These are phyloP conservation scores for Acrocera orbiculus DNA, from an alignment of 2,888 invertebrate species.

Conservation along the genomic window DNA sequence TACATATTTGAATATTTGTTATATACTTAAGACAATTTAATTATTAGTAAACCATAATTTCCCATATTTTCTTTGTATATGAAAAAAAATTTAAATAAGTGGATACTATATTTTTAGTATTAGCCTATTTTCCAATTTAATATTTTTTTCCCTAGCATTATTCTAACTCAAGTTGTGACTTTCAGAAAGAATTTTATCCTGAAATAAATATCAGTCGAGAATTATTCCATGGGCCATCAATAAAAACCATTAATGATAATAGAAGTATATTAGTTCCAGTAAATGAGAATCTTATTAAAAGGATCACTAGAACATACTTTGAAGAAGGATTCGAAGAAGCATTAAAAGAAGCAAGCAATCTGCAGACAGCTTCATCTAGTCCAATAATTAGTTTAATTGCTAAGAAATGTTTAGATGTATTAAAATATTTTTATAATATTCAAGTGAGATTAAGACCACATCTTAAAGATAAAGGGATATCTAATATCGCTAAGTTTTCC, in stretches of 20 bases:
- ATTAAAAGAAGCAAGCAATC: slow-evolving; percentile 41
- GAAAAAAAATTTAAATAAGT: too few species aligned
- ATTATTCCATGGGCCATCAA: slow-evolving; percentile 39
- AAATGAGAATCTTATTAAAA: slow-evolving; percentile 54
- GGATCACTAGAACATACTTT: slow-evolving; percentile 55
- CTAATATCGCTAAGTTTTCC: slow-evolving; percentile 30
- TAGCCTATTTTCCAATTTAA: too few species aligned
- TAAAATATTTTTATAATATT: slow-evolving; percentile 37
- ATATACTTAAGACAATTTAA: too few species aligned
- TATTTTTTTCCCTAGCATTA: too few species aligned
- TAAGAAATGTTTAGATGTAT: slow-evolving; percentile 35
- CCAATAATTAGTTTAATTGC: slow-evolving; percentile 38
- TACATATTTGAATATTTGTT: too few species aligned
- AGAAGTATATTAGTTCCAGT: slow-evolving; percentile 42
- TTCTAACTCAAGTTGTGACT: too few species aligned
- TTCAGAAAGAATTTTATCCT: slow-evolving; percentile 46
- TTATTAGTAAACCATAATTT: too few species aligned
- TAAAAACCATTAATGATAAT: slow-evolving; percentile 32
- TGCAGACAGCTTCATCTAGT: slow-evolving; percentile 21
- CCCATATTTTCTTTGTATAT: too few species aligned
- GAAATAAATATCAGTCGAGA: slow-evolving; percentile 45
- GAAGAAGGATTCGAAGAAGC: slow-evolving; percentile 58
- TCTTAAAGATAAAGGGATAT: slow-evolving; percentile 29
- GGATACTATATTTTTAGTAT: too few species aligned
- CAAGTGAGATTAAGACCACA: slow-evolving; percentile 41